Evolutionary conservation across 2,888 invertebrate species (phyloP), one percentile per base, ranked within the genome.

Genomic region (Drosophila falleni): DNA sequence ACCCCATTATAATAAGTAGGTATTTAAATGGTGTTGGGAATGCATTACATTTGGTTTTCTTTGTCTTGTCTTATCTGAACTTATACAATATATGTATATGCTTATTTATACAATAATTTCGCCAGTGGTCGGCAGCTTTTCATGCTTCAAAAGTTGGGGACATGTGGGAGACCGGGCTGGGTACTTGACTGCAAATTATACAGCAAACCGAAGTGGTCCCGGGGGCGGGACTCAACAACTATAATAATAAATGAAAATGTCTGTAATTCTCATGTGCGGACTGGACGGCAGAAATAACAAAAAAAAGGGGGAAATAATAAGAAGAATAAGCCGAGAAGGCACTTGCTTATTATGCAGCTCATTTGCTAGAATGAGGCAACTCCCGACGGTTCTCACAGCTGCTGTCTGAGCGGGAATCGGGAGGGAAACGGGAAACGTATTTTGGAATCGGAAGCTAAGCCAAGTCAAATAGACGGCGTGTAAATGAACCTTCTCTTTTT

Each of bases 161-260:
- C 71, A 76, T 81, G 84, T 74, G 79, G 73, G 81, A 83, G 78
- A 73, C 61, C 66, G 68, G 58, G 46, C 65, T 26, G 39, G 35
- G 8, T 68, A 78, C 78, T 83, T 72, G 69, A 71, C 71, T 84
- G 79, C 74, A 84, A 84, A 84, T 84, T 84, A 84, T 84, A 86
- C 73, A 55, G 55, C 39, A 44, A 41, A 44, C 31, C 16, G 13
- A 13, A 50, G 33, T 50, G 33, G 19, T 50, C 31, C 47, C 33
- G 33, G 56, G 23, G 56, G 56, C 46, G 56, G 56, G 46, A 54
- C 51, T 70, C 80, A 66, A 80, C 83, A 54, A 71, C 77, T 60
- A 84, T 80, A 80, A 80, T 84, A 84, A 83, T 87, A 84, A 86
- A 84, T 81, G 81, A 79, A 87, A 84, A 87, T 84, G 84, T 84